These are phyloP conservation scores for Aproaerema taeniolella DNA, from an alignment of 2,888 invertebrate genomes.

Conservation along the genomic window DNA sequence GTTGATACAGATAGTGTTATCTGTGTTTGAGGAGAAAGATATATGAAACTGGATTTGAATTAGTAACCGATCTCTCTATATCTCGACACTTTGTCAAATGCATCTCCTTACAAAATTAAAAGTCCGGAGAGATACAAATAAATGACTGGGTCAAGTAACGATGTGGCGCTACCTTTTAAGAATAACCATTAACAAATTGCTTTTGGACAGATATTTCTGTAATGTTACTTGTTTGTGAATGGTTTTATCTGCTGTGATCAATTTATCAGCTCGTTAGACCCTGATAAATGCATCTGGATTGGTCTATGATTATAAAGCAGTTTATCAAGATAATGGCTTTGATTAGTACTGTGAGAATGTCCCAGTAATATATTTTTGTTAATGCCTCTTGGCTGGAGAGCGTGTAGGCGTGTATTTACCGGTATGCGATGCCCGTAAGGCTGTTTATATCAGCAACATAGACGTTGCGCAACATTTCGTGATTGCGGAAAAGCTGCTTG, in stretches of 20 bases:
- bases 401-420: slow-evolving; percentile 12
- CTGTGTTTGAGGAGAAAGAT: slow-evolving; percentile 43
- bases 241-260: slow-evolving; percentile 60
- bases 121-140: slow-evolving; percentile 49
- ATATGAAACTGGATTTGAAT: slow-evolving; percentile 51
- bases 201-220: slow-evolving; percentile 59
- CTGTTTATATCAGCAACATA: slow-evolving; percentile 7
- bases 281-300: slow-evolving; percentile 61
- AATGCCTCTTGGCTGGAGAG: slow-evolving; percentile 27
- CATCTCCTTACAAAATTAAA: slow-evolving; percentile 53
- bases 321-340: slow-evolving; percentile 55
- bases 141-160: slow-evolving; percentile 36
- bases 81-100: slow-evolving; percentile 55
- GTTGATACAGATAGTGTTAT: slow-evolving; percentile 47
- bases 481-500: slow-evolving; percentile 50
- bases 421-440: slow-evolving; percentile 6
- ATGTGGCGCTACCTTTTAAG: slow-evolving; percentile 56
- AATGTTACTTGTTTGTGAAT: slow-evolving; percentile 59
- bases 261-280: slow-evolving; percentile 66
- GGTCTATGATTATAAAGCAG: slow-evolving; percentile 59
- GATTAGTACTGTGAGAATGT: slow-evolving; percentile 55
- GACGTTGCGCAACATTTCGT: slow-evolving; percentile 34
- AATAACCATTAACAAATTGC: slow-evolving; percentile 61
- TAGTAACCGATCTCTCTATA: slow-evolving; percentile 53
- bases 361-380: slow-evolving; percentile 25